A percentile compares a stretch with the other conserved stretches of the same genome.
phyloP scores from a whole-genome alignment of 2,888 invertebrate species.

The Neuroscelio doddi region DNA sequence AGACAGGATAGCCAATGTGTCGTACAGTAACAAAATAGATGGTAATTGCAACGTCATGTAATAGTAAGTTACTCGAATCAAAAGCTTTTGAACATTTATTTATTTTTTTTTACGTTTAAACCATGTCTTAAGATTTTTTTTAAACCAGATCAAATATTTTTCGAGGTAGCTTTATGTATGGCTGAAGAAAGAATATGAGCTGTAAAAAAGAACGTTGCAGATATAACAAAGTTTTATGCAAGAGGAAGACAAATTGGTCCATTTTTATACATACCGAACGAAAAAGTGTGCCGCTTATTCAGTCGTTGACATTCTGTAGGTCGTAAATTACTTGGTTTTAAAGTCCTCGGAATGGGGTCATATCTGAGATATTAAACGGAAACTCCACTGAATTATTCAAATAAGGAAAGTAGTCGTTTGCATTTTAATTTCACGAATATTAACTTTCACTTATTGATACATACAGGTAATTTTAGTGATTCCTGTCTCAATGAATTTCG shows the following conservation, averaged over 20 bases:
- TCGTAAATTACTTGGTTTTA: conserved; percentile 28
- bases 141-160: not conserved
- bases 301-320: conserved; percentile 13
- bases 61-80: conserved; percentile 38
- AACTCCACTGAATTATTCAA: conserved; percentile 22
- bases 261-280: conserved; percentile 13
- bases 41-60: too few relatives aligned
- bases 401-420: conserved; percentile 17
- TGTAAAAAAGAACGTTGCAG: conserved; percentile 6
- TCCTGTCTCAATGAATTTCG: too few relatives aligned
- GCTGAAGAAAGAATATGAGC: conserved; percentile 1
- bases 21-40: conserved; percentile 44
- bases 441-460: conserved; percentile 10
- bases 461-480: not conserved
- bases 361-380: conserved; percentile 4
- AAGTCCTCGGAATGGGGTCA: conserved; percentile 24
- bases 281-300: conserved; percentile 1
- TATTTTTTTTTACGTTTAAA: too few relatives aligned
- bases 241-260: conserved; percentile 14
- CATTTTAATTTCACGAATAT: conserved; percentile 6
- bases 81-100: too few relatives aligned
- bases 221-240: conserved; percentile 21
- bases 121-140: too few relatives aligned
- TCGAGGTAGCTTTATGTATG: not conserved
- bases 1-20: conserved; percentile 35